Conservation (phyloP, 2,888 invertebrate species). For the Meganola albula region DNA sequence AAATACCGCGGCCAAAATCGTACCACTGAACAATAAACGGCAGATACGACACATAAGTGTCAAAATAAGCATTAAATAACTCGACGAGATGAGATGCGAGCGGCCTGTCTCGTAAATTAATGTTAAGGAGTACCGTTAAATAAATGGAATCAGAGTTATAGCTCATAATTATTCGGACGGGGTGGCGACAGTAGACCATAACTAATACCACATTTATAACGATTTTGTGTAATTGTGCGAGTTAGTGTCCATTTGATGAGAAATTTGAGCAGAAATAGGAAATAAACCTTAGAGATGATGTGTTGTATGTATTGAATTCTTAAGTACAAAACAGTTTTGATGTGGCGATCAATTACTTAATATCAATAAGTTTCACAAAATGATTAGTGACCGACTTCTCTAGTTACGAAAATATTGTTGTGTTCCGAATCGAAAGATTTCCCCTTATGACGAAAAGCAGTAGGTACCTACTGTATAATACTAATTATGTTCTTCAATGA, state of each 20-base stretch:
- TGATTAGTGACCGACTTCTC: no score
- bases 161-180: conserved; percentile 62
- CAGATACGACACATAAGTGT: conserved; percentile 62
- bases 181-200: conserved; percentile 48
- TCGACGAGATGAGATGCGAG: conserved; percentile 60
- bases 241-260: conserved; percentile 37
- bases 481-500: no score
- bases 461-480: no score
- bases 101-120: conserved; percentile 71
- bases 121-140: conserved; percentile 58
- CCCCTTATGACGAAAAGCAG: no score
- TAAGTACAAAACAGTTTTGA: no score
- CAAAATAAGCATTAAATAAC: conserved; percentile 70
- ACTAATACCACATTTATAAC: conserved; percentile 53
- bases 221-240: conserved; percentile 38
- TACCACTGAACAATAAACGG: conserved; percentile 58
- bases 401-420: no score
- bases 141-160: conserved; percentile 74
- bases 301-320: no score
- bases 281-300: no score
- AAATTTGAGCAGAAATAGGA: no score
- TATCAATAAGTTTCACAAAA: no score
- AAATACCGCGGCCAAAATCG: conserved; percentile 54
- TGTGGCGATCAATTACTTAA: no score
- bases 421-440: no score